Percentiles rank a stretch among this genome's conserved stretches.
Conservation (phyloP, 2,113 vertebrate species). For the Xyliphius kryptos region DNA sequence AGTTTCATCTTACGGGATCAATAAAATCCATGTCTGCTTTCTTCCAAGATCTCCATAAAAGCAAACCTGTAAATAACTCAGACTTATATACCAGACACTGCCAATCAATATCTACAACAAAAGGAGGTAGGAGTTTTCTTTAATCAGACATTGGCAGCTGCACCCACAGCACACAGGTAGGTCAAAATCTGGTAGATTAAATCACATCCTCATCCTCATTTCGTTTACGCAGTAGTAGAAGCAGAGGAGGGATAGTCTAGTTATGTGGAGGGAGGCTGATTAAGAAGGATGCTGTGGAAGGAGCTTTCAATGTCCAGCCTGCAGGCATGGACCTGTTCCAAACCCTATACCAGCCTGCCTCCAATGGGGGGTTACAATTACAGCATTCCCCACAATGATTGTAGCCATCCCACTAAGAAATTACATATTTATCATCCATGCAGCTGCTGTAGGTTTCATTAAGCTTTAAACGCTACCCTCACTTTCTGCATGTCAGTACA, state of each 20-base stretch:
- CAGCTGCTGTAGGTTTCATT: no score
- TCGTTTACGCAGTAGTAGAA: no score
- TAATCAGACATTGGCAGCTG: background rate
- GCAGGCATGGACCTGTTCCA: conserved; percentile 60
- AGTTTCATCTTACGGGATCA: background rate
- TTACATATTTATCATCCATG: conserved; percentile 19
- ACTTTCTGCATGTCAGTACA: conserved; percentile 7
- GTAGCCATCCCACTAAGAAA: conserved; percentile 26
- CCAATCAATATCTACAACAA: conserved; percentile 5
- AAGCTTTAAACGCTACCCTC: conserved; percentile 4
- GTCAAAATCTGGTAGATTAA: no score
- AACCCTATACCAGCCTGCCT: conserved; percentile 43
- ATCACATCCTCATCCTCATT: background rate
- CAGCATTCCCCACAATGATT: conserved; percentile 18
- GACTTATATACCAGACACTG: no score
- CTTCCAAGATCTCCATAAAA: no score
- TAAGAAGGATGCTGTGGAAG: conserved; percentile 20
- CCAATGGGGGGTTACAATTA: conserved; percentile 29
- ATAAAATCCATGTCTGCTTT: background rate
- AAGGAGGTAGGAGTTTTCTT: background rate
- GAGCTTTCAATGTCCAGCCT: conserved; percentile 47
- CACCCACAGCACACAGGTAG: no score
- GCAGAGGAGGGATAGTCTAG: no score
- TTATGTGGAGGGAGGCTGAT: no score
- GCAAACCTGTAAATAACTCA: no score